Evolutionary conservation across 1,140 invertebrate genomes (phyloP).

Genomic region (Carcinoscorpius rotundicauda): DNA sequence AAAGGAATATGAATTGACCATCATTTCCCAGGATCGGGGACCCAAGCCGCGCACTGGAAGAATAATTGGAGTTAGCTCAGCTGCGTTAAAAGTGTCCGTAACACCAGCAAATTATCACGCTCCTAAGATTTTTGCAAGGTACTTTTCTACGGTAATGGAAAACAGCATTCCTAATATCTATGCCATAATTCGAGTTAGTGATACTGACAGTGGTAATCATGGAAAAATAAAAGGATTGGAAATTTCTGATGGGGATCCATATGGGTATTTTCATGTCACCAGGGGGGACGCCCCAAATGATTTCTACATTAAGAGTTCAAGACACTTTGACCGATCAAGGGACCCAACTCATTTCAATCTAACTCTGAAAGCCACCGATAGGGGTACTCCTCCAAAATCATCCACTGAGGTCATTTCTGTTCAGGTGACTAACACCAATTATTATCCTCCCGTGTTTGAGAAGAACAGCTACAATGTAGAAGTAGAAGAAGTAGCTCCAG

Average conservation of each 20-base stretch:
- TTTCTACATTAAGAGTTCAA: conserved; percentile 33
- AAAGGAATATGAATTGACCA: conserved; percentile 44
- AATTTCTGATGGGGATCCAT: conserved; percentile 75
- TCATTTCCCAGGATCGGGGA: conserved; percentile 71
- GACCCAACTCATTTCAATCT: conserved; percentile 46
- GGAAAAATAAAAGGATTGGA: conserved; percentile 69
- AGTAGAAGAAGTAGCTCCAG: conserved; percentile 73
- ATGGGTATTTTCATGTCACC: conserved; percentile 66
- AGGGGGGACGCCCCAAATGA: conserved; percentile 26
- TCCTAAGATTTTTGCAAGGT: conserved; percentile 58
- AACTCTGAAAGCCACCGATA: conserved; percentile 68
- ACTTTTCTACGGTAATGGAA: conserved; percentile 23
- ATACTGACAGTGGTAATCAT: conserved; percentile 57
- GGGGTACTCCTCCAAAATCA: conserved; percentile 53
- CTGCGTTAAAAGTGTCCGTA: conserved; percentile 60
- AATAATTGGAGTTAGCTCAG: conserved; percentile 42
- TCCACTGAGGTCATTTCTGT: conserved; percentile 30
- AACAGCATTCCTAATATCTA: conserved; percentile 49
- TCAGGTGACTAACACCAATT: conserved; percentile 63
- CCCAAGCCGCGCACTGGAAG: conserved; percentile 44
- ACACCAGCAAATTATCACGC: conserved; percentile 71
- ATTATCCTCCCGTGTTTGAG: conserved; percentile 61
- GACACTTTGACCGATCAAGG: conserved; percentile 49
- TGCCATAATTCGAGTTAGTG: conserved; percentile 71
- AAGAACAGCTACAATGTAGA: conserved; percentile 75